Evolutionary conservation across 1,140 invertebrate species (phyloP).

Genomic region (Temnothorax nylanderi): DNA sequence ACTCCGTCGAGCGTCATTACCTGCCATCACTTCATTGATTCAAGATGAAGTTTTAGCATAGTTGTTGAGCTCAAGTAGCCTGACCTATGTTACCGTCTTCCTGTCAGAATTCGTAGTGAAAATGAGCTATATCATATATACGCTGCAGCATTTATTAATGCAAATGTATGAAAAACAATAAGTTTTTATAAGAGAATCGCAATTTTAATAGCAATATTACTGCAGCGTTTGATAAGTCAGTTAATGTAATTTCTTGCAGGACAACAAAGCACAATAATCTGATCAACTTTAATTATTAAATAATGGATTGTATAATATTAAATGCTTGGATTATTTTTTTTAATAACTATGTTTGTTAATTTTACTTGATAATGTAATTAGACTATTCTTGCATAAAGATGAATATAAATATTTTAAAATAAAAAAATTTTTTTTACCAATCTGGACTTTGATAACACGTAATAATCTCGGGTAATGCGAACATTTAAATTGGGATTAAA

Average conservation of each 20-base stretch:
- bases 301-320: neutral
- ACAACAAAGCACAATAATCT: neutral
- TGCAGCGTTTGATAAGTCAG: neutral
- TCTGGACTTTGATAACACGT: conserved; percentile 26
- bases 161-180: neutral
- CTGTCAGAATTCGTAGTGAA: conserved; percentile 30
- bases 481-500: conserved; percentile 47
- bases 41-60: conserved; percentile 66
- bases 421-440: conserved; percentile 18
- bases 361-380: neutral
- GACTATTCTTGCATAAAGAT: neutral
- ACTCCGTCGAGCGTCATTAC: conserved; percentile 68
- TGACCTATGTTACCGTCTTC: conserved; percentile 24
- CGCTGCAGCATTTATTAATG: neutral
- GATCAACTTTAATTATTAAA: neutral
- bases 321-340: neutral
- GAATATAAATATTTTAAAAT: neutral
- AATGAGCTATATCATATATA: conserved; percentile 28
- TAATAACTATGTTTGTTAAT: neutral
- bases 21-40: conserved; percentile 69
- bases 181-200: neutral
- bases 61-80: conserved; percentile 49
- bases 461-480: conserved; percentile 30
- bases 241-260: neutral
- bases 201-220: neutral